These are phyloP conservation scores for Encarsia formosa DNA, from an alignment of 2,888 invertebrate genomes.

Conservation along the genomic window DNA sequence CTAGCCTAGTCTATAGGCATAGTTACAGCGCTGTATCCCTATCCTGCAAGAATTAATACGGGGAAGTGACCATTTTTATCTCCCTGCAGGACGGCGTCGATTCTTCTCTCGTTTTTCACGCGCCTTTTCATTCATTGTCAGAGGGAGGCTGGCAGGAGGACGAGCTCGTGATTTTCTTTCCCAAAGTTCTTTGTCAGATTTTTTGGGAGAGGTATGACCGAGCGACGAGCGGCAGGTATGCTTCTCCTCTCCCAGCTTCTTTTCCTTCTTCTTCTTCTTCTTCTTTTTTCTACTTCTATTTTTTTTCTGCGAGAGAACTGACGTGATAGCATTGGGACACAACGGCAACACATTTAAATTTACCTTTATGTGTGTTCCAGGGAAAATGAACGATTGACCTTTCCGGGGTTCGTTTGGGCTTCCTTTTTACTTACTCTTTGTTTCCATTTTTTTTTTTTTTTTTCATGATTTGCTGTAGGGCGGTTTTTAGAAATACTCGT, in stretches of 20 bases:
- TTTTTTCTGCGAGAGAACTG: no score
- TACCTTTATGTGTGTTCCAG: no score
- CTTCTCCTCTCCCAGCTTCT: not conserved
- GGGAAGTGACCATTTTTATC: slow-evolving; percentile 16
- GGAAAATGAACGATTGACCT: no score
- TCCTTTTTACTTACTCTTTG: no score
- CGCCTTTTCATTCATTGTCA: not conserved
- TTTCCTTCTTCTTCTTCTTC: not conserved
- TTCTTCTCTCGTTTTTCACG: slow-evolving; percentile 20
- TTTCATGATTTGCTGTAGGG: no score
- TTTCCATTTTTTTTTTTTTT: no score
- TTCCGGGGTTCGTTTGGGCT: no score
- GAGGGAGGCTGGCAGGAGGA: not conserved
- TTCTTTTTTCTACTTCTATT: not conserved
- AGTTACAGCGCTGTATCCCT: not conserved
- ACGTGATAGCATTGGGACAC: no score
- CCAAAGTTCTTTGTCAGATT: not conserved
- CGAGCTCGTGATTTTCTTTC: not conserved
- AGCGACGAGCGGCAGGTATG: no score
- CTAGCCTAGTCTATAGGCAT: no score
- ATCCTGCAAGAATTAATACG: not conserved
- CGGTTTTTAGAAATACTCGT: no score
- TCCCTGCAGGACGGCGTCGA: slow-evolving; percentile 18
- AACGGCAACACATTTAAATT: no score
- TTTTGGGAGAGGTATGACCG: not conserved